phyloP scores from a whole-genome alignment of 2,113 vertebrate species.

The Phoxinus phoxinus region DNA sequence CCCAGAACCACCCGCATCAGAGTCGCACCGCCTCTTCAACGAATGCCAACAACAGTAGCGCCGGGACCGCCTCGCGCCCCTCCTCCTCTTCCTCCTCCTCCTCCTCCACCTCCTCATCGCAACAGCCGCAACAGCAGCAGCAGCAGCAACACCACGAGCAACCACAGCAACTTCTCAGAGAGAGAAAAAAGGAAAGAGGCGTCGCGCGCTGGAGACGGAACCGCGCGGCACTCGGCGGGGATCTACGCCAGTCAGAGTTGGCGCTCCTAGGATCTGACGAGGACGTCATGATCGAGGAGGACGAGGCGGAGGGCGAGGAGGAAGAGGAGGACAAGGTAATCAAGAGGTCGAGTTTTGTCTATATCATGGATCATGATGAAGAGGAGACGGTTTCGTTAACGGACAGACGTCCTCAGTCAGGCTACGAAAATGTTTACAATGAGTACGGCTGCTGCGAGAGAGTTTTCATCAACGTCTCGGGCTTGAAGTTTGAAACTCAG shows the following conservation, averaged over 20 bases:
- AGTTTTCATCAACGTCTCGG: conserved; percentile 97
- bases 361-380: conserved; percentile 80
- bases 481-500: conserved; percentile 94
- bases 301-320: conserved; percentile 84
- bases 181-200: conserved; percentile 77
- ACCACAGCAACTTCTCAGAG: conserved; percentile 74
- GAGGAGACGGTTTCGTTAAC: conserved; percentile 86
- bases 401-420: conserved; percentile 83
- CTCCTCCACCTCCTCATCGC: conserved; percentile 69
- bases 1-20: conserved; percentile 70
- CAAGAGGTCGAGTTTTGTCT: conserved; percentile 81
- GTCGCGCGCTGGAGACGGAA: conserved; percentile 76
- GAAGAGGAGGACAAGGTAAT: conserved; percentile 69
- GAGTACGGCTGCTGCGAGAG: conserved; percentile 93
- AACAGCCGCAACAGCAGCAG: conserved; percentile 69
- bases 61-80: conserved; percentile 74
- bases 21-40: conserved; percentile 78
- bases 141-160: conserved; percentile 72
- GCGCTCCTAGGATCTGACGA: conserved; percentile 94
- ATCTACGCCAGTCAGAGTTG: conserved; percentile 91
- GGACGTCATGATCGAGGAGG: conserved; percentile 89
- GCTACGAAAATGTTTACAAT: conserved; percentile 86
- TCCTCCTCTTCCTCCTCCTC: conserved; percentile 69
- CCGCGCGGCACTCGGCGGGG: conserved; percentile 75
- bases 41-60: conserved; percentile 73